These are phyloP conservation scores for Ctenodactylus gundi DNA, from an alignment of 2,113 vertebrate species.

Conservation along the genomic window DNA sequence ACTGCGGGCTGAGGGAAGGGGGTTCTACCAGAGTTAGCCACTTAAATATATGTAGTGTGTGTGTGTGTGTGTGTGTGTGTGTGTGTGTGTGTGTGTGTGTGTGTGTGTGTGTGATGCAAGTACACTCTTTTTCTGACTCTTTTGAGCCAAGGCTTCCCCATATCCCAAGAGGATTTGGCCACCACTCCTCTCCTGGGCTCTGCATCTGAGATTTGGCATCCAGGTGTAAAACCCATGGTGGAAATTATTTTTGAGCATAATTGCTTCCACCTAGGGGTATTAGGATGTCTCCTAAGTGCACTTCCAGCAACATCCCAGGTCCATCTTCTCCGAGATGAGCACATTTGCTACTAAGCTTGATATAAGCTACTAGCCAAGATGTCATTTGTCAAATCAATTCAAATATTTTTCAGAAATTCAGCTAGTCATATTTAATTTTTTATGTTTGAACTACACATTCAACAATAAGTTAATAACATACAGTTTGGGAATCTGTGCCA, in stretches of 20 bases:
- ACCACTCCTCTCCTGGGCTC: neutral
- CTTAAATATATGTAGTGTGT: neutral
- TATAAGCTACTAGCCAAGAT: too few relatives aligned
- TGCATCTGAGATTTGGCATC: neutral
- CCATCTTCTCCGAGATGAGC: neutral
- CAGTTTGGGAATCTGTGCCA: too few relatives aligned
- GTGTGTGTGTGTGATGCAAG: neutral
- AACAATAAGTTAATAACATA: too few relatives aligned
- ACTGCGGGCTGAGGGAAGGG: neutral
- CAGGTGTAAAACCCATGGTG: neutral
- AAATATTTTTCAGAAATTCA: too few relatives aligned
- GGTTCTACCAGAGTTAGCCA: too few relatives aligned
- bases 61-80: neutral
- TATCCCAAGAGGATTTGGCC: neutral
- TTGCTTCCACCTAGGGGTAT: neutral
- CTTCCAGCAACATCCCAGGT: neutral
- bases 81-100: neutral
- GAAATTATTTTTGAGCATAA: too few relatives aligned
- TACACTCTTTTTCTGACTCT: neutral
- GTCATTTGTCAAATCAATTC: too few relatives aligned
- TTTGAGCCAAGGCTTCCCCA: neutral
- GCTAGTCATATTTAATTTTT: too few relatives aligned
- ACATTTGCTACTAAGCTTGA: neutral
- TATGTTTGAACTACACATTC: too few relatives aligned
- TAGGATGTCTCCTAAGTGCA: neutral